Evolutionary conservation across 2,888 invertebrate genomes (phyloP).

Genomic region (Acronicta aceris): DNA sequence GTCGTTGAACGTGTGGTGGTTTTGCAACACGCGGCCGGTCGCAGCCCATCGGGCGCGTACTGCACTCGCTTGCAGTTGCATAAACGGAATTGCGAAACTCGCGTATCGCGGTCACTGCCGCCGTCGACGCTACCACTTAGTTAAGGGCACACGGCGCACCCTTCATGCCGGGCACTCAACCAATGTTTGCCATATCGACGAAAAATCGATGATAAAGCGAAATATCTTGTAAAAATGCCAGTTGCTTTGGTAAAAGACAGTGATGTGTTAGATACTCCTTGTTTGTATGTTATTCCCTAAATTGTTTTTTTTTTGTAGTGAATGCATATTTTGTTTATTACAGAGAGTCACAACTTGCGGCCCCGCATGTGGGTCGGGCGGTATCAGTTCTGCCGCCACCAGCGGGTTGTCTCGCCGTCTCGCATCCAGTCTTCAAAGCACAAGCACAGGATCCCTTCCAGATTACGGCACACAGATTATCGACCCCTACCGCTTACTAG

Average conservation of each 20-base stretch:
- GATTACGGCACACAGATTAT: slow-evolving; percentile 92
- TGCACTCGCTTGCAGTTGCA: slow-evolving; percentile 86
- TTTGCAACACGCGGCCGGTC: slow-evolving; percentile 78
- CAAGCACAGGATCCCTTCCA: slow-evolving; percentile 94
- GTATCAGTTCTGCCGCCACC: slow-evolving; percentile 68
- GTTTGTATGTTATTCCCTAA: too few relatives aligned
- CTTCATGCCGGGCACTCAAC: slow-evolving; percentile 63
- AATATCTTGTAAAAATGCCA: not conserved
- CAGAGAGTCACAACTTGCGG: slow-evolving; percentile 85
- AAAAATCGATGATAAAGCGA: slow-evolving; percentile 9
- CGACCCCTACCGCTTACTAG: slow-evolving; percentile 95
- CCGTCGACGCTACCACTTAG: slow-evolving; percentile 67
- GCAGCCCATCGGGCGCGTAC: slow-evolving; percentile 81
- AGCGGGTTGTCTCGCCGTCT: slow-evolving; percentile 80
- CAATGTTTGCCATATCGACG: slow-evolving; percentile 18
- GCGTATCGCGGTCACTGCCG: slow-evolving; percentile 88
- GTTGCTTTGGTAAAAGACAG: too few relatives aligned
- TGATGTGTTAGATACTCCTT: too few relatives aligned
- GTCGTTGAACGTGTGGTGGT: slow-evolving; percentile 66
- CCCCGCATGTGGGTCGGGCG: slow-evolving; percentile 75
- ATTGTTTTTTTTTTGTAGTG: slow-evolving; percentile 1
- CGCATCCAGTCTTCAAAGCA: slow-evolving; percentile 93
- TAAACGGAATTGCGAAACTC: slow-evolving; percentile 81
- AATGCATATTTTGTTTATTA: slow-evolving; percentile 52
- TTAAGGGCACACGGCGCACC: slow-evolving; percentile 81